These are phyloP conservation scores for Hemaris fuciformis DNA, from an alignment of 2,888 invertebrate species.

Conservation along the genomic window DNA sequence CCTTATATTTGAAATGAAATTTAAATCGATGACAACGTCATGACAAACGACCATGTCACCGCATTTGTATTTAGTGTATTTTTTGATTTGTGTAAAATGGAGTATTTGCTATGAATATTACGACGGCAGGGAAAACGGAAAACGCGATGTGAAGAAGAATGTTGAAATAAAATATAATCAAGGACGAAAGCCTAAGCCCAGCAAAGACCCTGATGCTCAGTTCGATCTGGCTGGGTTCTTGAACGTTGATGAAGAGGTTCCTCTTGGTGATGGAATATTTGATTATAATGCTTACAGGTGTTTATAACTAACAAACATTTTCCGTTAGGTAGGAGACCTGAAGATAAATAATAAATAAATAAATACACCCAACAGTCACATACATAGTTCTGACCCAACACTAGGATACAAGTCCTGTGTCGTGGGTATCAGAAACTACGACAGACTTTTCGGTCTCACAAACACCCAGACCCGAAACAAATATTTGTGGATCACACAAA, in stretches of 20 bases:
- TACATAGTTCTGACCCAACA: no score
- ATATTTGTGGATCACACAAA: no score
- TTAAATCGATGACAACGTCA: constrained; percentile 10
- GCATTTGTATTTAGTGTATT: constrained; percentile 29
- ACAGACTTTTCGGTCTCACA: no score
- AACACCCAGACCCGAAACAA: no score
- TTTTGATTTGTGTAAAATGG: constrained; percentile 36
- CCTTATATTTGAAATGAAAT: not conserved
- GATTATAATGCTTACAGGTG: not conserved
- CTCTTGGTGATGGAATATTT: not conserved
- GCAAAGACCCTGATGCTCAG: not conserved
- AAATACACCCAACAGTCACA: no score
- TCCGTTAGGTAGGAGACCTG: not conserved
- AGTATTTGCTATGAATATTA: constrained; percentile 38
- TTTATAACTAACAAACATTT: not conserved
- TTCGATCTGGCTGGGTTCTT: not conserved
- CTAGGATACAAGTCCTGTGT: no score
- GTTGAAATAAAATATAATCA: not conserved
- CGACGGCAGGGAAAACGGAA: constrained; percentile 15
- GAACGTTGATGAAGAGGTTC: not conserved
- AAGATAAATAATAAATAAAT: not conserved
- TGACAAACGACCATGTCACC: constrained; percentile 37
- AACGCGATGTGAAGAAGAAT: constrained; percentile 1
- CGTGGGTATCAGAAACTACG: no score
- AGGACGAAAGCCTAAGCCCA: not conserved